Evolutionary conservation across 2,888 invertebrate species (phyloP), one percentile per base, ranked within the genome.

Genomic region (Blomia tropicalis): DNA sequence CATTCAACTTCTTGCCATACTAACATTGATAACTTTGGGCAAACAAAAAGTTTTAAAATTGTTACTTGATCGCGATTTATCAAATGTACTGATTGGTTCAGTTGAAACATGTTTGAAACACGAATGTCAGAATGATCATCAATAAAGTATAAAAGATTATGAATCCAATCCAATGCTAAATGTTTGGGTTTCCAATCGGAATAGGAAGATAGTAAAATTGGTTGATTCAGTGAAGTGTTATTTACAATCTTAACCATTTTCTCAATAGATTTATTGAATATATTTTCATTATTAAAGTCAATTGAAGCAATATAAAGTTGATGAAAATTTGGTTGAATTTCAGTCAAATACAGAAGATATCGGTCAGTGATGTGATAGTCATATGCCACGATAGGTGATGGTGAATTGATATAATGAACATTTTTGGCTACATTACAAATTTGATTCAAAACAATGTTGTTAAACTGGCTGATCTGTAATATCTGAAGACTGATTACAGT

Each of bases 1-100:
- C 47, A 47, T 19, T 47, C 47, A 47, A 47, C 22, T 47, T 47
- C 47, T 14, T 47, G 47, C 47, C 47, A 47, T 19, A 47, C 47
- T 22, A 47, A 14, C 22, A 11, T 4, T 4, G 47, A 47, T 47
- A 47, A 25, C 11, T 22, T 22, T 19, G 47, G 19, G 22, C 47
- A 47, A 23, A 47, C 11, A 14, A 47, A 25, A 14, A 47, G 22
- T 47, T 25, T 19, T 47, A 3, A 19, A 3, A 47, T 47, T 19
- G 47, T 47, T 14, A 11, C 19, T 19, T 22, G 47, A 23, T 19
- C 11, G 11, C 19, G 22, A 19, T 17, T 14, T 14, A 47, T 22
- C 11, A 47, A 25, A 19, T 19, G 22, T 4, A 23, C 17, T 47
- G 22, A 19, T 47, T 17, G 47, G 17, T 47, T 11, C 22, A 19